These are phyloP conservation scores for Meriones psammophilus DNA, from an alignment of 2,797 vertebrate genomes.

Conservation along the genomic window DNA sequence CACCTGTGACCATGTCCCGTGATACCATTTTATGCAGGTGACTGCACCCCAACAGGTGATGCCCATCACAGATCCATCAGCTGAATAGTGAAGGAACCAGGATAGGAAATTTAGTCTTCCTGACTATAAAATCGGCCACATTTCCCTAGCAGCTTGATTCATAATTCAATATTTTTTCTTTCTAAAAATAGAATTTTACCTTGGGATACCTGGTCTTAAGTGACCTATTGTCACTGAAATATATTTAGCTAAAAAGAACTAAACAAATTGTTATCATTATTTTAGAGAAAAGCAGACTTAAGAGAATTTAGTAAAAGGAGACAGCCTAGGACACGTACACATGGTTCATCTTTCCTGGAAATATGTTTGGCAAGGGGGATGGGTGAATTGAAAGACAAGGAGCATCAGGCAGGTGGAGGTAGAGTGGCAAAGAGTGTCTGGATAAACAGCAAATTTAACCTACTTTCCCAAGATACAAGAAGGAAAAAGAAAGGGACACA, in stretches of 20 bases:
- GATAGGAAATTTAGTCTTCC: neutral
- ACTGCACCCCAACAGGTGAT: neutral
- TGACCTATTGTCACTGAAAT: neutral
- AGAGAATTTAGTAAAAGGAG: neutral
- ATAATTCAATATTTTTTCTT: neutral
- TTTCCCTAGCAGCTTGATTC: neutral
- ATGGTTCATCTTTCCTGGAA: neutral
- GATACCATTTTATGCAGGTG: neutral
- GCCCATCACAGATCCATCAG: neutral
- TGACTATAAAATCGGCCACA: neutral
- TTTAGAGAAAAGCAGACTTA: neutral
- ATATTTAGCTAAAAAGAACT: slow-evolving; percentile 7
- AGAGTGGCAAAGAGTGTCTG: neutral
- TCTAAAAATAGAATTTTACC: neutral
- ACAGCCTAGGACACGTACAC: neutral
- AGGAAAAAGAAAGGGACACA: neutral
- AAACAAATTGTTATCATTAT: neutral
- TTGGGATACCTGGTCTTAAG: neutral
- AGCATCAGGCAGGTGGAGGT: neutral
- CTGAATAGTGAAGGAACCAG: neutral
- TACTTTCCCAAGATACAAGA: neutral
- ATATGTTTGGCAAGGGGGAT: neutral
- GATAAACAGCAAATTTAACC: neutral
- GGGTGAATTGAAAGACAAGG: neutral
- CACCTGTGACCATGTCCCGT: neutral